phyloP scores from a whole-genome alignment of 2,888 invertebrate genomes.

The Caenorhabditis drosophilae region DNA sequence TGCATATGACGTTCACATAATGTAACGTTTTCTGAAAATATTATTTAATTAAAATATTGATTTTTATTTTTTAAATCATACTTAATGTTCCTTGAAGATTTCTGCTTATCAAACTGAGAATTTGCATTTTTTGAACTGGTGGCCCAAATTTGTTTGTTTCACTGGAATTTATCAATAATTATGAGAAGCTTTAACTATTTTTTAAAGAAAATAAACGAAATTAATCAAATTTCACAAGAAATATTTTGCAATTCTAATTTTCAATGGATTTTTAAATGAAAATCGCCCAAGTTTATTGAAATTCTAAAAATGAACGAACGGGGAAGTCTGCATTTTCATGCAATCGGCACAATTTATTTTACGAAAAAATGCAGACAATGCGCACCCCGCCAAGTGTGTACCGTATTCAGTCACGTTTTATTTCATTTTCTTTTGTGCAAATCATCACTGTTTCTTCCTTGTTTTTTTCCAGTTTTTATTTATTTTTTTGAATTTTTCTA shows the following conservation, averaged over 20 bases:
- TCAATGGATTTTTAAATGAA: not conserved
- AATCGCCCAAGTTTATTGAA: no score
- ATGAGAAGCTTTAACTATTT: not conserved
- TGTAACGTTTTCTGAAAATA: slow-evolving; percentile 21
- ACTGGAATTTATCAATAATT: not conserved
- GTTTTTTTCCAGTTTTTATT: slow-evolving; percentile 2
- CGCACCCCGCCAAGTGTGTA: slow-evolving; percentile 5
- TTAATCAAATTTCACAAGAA: not conserved
- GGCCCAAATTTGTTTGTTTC: slow-evolving; percentile 29
- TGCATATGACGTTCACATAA: slow-evolving; percentile 34
- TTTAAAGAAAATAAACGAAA: not conserved
- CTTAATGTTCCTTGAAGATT: slow-evolving; percentile 31
- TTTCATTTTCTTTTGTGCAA: no score
- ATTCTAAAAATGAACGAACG: slow-evolving; percentile 1
- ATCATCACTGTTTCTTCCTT: not conserved
- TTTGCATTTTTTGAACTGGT: slow-evolving; percentile 26
- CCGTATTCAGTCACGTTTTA: slow-evolving; percentile 23
- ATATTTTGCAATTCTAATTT: not conserved
- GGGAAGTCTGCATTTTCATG: slow-evolving; percentile 11
- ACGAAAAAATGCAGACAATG: slow-evolving; percentile 15
- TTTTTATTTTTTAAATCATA: slow-evolving; percentile 7
- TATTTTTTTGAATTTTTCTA: not conserved
- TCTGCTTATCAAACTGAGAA: slow-evolving; percentile 27
- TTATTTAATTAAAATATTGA: not conserved
- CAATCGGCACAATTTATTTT: slow-evolving; percentile 6